Percentiles rank a stretch among this genome's conserved stretches.
phyloP scores from a whole-genome alignment of 2,888 invertebrate genomes.

The Coelinius sp. region DNA sequence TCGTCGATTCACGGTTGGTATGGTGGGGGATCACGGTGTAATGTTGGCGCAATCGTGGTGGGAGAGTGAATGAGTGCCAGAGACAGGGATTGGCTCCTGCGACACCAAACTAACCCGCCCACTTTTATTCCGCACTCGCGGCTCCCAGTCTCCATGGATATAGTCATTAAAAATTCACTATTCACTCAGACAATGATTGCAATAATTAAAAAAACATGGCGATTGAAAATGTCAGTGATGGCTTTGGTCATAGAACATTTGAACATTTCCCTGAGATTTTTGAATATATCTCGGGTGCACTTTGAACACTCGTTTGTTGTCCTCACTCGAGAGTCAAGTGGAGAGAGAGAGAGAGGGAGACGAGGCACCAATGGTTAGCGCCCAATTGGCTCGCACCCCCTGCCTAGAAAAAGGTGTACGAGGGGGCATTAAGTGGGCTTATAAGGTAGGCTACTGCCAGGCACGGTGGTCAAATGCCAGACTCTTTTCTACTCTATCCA shows the following conservation, averaged over 20 bases:
- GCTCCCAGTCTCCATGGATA: slow-evolving; percentile 16
- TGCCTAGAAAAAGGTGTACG: slow-evolving; percentile 55
- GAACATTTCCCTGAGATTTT: not conserved
- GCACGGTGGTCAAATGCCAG: slow-evolving; percentile 20
- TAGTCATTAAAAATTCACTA: not conserved
- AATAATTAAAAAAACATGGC: not conserved
- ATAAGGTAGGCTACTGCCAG: slow-evolving; percentile 21
- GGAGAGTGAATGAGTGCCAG: slow-evolving; percentile 29
- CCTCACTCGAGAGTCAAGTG: slow-evolving; percentile 59
- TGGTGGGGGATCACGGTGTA: slow-evolving; percentile 24
- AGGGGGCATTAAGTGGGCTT: slow-evolving; percentile 9
- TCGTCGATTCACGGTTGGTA: not conserved
- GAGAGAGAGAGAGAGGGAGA: slow-evolving; percentile 45
- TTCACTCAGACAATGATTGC: not conserved
- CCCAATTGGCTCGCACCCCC: slow-evolving; percentile 58
- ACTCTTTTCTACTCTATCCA: slow-evolving; percentile 20
- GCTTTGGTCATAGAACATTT: too few species aligned
- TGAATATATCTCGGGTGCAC: slow-evolving; percentile 3
- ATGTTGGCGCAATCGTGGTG: slow-evolving; percentile 22
- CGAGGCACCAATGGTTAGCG: slow-evolving; percentile 54
- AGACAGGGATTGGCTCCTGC: slow-evolving; percentile 34
- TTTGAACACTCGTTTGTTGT: slow-evolving; percentile 55
- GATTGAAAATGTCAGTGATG: too few species aligned
- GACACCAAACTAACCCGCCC: slow-evolving; percentile 37
- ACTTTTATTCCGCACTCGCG: slow-evolving; percentile 29